Evolutionary conservation across 2,113 vertebrate species (phyloP).

Genomic region (Corythoichthys haematopterus): DNA sequence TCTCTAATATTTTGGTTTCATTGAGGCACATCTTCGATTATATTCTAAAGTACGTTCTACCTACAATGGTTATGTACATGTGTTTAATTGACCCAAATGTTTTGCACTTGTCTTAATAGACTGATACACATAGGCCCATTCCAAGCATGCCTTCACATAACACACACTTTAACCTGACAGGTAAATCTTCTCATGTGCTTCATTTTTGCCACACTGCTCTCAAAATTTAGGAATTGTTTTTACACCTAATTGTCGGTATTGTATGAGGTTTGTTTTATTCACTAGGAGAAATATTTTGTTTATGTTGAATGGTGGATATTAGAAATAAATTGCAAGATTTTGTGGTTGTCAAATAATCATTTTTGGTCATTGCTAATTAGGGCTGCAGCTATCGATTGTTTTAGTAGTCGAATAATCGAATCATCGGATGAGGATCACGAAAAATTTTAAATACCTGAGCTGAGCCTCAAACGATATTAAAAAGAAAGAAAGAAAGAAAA

Average conservation of each 20-base stretch:
- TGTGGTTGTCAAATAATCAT: not conserved
- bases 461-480: no score
- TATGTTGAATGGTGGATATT: not conserved
- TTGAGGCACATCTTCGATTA: not conserved
- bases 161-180: not conserved
- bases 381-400: no score
- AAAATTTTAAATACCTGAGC: no score
- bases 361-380: not conserved
- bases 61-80: not conserved
- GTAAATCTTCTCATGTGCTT: not conserved
- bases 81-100: constrained; percentile 9
- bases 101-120: constrained; percentile 23
- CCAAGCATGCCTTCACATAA: not conserved
- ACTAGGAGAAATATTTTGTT: not conserved
- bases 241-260: no score
- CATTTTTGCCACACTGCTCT: not conserved
- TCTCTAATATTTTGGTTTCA: not conserved
- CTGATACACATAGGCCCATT: constrained; percentile 33
- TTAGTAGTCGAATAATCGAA: no score
- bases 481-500: no score
- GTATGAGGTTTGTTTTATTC: no score
- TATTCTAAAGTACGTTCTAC: not conserved
- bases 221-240: not conserved
- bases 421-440: no score
- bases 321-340: not conserved